Base-by-base conservation (phyloP, 2,888 invertebrate genomes). In the Dolomedes plantarius region DNA sequence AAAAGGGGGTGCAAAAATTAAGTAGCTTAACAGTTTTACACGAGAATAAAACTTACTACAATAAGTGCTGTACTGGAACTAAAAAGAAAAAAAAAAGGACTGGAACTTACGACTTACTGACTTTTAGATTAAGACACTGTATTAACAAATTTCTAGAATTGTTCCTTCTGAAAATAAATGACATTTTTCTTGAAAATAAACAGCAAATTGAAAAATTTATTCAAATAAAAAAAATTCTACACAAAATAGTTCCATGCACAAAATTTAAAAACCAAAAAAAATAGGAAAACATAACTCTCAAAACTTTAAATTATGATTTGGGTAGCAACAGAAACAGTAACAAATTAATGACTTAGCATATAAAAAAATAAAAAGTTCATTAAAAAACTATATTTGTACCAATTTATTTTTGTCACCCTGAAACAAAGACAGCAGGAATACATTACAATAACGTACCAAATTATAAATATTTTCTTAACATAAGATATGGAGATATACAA, bases 151-250 rank as follows among this genome's bases (percentile, higher is more conserved):
- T 56, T 41, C 69, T 69, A 69, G 69, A 69, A 69, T 27, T 69
- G 69, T 28, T 41, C 69, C 27, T 41, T 69, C 69, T 69, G 69
- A 41, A 69, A 69, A 69, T 65, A 69, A 41, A 41, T 41, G 32
- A 69, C 13, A 69, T 69, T 41, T 39, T 41, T 16, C 69, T 69
- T 69, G 16, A 41, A 69, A 69, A 23, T 69, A 41, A 69, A 41
- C 19, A 19, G 31, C 11, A 46, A 46, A 46, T 46, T 46, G 16
- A 46, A 46, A 50, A 19, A 19, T n/a, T n/a, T 62, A 62, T 46
- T 9, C 62, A 11, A 28, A 13, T 5, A 27, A 62, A 6, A 23
- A 62, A 2, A 27, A 62, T 16, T 7, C 50, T 50, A 16, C 11
- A 50, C 9, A 36, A 36, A 36, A 36, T 36, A 36, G 36, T 36